These are phyloP conservation scores for Theonella swinhoei DNA, from an alignment of 37 sponge, comb jelly and placozoan species.

Conservation along the genomic window DNA sequence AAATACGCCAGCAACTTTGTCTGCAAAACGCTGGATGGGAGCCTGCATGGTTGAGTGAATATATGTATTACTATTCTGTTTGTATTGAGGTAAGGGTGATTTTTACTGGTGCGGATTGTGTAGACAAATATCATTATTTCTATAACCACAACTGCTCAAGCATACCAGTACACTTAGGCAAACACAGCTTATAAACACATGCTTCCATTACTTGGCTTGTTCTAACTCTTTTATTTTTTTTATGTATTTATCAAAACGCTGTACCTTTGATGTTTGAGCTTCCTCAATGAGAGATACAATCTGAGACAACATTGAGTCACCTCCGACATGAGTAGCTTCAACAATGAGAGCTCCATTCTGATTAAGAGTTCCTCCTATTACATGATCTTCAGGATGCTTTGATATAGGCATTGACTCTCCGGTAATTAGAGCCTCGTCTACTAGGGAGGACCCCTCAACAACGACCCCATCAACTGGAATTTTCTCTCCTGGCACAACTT, in stretches of 20 bases:
- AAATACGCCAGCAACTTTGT: conserved; percentile 74
- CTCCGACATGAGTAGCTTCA: conserved; percentile 76
- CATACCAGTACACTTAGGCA: neutral
- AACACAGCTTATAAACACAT: neutral
- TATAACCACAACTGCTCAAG: neutral
- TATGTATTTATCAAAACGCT: neutral
- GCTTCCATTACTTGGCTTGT: neutral
- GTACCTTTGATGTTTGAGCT: conserved; percentile 85
- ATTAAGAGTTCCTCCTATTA: conserved; percentile 79
- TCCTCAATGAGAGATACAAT: conserved; percentile 84
- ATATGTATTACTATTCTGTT: neutral
- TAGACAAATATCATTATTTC: neutral
- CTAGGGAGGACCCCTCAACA: conserved; percentile 50
- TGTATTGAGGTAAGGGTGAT: neutral
- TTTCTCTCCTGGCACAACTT: conserved; percentile 78
- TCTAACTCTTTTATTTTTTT: neutral
- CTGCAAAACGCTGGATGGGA: conserved; percentile 81
- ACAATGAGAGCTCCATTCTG: conserved; percentile 62
- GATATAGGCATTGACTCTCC: conserved; percentile 77
- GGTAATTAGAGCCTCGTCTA: conserved; percentile 82
- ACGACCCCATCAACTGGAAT: conserved; percentile 84
- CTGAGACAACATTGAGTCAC: conserved; percentile 82
- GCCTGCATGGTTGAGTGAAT: conserved; percentile 36
- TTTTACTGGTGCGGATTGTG: neutral
- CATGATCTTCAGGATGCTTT: conserved; percentile 42